These are phyloP conservation scores for Natrix natrix DNA, from an alignment of 2,797 vertebrate genomes.

Conservation along the genomic window DNA sequence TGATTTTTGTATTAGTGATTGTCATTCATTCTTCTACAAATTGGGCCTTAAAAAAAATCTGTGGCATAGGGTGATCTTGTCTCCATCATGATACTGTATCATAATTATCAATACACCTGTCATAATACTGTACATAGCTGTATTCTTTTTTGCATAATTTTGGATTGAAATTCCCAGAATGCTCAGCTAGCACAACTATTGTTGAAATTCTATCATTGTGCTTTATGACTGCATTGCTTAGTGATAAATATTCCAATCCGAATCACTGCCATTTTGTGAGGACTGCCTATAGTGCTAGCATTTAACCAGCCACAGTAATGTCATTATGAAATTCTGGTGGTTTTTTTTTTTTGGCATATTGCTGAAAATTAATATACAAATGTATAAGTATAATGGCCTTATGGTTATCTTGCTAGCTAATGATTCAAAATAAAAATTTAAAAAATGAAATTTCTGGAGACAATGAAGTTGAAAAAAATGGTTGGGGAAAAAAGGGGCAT, in stretches of 20 bases:
- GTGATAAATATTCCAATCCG: not conserved
- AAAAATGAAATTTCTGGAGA: not conserved
- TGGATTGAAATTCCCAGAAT: not conserved
- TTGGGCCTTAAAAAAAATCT: not conserved
- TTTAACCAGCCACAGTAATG: not conserved
- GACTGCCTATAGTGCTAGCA: not conserved
- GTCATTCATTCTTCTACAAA: conserved; percentile 6
- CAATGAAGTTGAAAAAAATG: not conserved
- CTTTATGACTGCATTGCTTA: not conserved
- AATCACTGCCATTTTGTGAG: not conserved
- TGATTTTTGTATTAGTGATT: conserved; percentile 36
- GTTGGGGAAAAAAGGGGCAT: too few relatives aligned
- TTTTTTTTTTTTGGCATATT: not conserved
- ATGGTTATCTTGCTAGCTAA: not conserved
- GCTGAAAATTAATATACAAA: not conserved
- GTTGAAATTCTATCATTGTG: not conserved
- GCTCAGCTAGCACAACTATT: not conserved
- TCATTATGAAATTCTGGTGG: not conserved
- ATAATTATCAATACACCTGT: not conserved
- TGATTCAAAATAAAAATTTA: not conserved
- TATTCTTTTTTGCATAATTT: not conserved
- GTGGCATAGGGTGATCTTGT: not conserved
- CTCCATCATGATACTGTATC: not conserved
- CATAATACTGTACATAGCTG: not conserved
- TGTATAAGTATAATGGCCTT: not conserved